Conservation (phyloP, 2,113 vertebrate genomes). For the Salvelinus alpinus region DNA sequence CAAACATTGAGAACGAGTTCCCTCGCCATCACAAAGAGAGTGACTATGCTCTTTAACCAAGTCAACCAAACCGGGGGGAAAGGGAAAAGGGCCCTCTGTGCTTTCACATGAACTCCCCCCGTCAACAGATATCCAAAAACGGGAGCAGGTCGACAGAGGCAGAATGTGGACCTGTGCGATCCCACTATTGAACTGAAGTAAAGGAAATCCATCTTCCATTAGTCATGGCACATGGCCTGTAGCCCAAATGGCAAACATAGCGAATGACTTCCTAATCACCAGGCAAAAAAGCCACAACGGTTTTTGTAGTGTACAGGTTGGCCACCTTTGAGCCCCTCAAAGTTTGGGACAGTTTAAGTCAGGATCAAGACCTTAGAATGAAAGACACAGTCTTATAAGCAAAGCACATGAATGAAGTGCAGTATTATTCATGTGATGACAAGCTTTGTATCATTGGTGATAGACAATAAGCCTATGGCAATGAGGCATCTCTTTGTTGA, state of each 20-base stretch:
- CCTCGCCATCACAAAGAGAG: conserved; percentile 4
- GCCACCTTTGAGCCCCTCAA: too few relatives aligned
- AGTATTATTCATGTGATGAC: too few relatives aligned
- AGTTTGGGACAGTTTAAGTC: too few relatives aligned
- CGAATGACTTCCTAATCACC: not conserved
- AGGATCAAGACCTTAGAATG: too few relatives aligned
- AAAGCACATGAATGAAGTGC: too few relatives aligned
- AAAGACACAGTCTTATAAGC: too few relatives aligned
- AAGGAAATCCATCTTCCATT: conserved; percentile 51
- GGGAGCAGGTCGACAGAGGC: conserved; percentile 4
- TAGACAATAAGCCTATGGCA: too few relatives aligned
- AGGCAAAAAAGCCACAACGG: not conserved
- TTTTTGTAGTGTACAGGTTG: too few relatives aligned
- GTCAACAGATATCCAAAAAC: conserved; percentile 17
- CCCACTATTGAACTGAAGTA: conserved; percentile 4
- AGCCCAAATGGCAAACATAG: not conserved
- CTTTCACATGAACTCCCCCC: not conserved
- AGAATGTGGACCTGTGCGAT: not conserved
- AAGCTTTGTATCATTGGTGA: too few relatives aligned
- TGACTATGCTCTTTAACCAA: not conserved
- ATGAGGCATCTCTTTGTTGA: too few relatives aligned
- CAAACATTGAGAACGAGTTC: conserved; percentile 12
- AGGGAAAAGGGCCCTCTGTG: not conserved
- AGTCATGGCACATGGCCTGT: conserved; percentile 3
- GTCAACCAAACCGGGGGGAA: not conserved